A percentile compares a stretch with the other conserved stretches of the same genome.
These are phyloP conservation scores for Bilobella aurantiaca DNA, from an alignment of 1,140 invertebrate species.

Conservation along the genomic window DNA sequence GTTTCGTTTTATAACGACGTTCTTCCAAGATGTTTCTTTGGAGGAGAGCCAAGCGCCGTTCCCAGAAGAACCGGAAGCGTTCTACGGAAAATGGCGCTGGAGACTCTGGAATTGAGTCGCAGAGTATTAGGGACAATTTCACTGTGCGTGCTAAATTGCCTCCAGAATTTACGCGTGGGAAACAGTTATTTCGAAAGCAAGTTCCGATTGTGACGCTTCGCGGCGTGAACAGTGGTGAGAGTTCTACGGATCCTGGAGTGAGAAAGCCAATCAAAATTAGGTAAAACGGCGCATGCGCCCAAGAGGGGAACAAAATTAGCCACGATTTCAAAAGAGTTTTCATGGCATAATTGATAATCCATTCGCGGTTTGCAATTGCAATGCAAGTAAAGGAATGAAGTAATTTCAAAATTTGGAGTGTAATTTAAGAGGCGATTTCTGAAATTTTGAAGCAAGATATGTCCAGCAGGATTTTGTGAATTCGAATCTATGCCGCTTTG, in stretches of 20 bases:
- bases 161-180: not conserved
- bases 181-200: not conserved
- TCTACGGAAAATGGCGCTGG: not conserved
- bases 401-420: no score
- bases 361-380: no score
- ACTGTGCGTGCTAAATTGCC: not conserved
- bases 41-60: not conserved
- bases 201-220: not conserved
- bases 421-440: no score
- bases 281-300: not conserved
- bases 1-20: not conserved
- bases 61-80: not conserved
- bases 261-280: not conserved
- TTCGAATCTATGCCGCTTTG: no score
- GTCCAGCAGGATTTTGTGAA: no score
- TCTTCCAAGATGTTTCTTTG: not conserved
- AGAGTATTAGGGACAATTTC: not conserved
- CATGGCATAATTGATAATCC: no score
- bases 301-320: no score
- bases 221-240: not conserved
- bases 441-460: no score
- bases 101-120: no score
- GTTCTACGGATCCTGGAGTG: not conserved
- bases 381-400: no score
- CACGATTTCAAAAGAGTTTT: no score